Evolutionary conservation across 2,113 vertebrate genomes (phyloP), one percentile per base, ranked within the genome.

Genomic region (Epinephelus cyanopodus): DNA sequence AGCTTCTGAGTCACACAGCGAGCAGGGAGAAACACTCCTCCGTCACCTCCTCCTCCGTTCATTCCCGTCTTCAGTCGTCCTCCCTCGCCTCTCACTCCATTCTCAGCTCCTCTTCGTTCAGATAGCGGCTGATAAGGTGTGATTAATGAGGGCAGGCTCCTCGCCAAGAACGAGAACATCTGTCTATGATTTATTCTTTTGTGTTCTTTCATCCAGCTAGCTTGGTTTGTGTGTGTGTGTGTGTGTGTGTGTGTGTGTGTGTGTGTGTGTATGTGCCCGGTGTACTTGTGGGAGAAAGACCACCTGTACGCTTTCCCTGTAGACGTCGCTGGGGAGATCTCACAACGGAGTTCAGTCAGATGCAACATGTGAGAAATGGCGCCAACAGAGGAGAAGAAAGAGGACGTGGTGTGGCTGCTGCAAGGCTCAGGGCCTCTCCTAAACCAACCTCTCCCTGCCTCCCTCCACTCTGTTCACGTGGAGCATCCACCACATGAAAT

Each of bases 161-260:
- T 90, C 92, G 92, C 92, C 84, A 94, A 81, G 84, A 94, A 93
- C 94, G 92, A 94, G 94, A 95, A 95, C 91, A 95, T 96, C 94
- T 95, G 94, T 90, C 92, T 95, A 92, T 96, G 95, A 97, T 97
- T 97, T 97, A 97, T 97, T 96, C 94, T 96, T 96, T 95, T 86
- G 68, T 88, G 74, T 87, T 90, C 77, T 84, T 79, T 75, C 58
- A 52, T 78, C 60, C 52, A 77, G 42, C 17, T 56, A 19, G 6
- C 27, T 12, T 4, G 1, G 19, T 58, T 48, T 48, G 47, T 48
- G 14, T 48, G 47, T 48, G 47, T 39, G 21, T 52, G 23, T 63
- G 57, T 74, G 52, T 39, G 27, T 60, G 61, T 19, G 50, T 54
- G 15, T 64, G 1, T 71, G 62, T 57, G 23, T 76, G 57, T 68